A percentile compares a stretch with the other conserved stretches of the same genome.
Evolutionary conservation across 2,888 invertebrate genomes (phyloP).

Genomic region (Andrena trimmerana): DNA sequence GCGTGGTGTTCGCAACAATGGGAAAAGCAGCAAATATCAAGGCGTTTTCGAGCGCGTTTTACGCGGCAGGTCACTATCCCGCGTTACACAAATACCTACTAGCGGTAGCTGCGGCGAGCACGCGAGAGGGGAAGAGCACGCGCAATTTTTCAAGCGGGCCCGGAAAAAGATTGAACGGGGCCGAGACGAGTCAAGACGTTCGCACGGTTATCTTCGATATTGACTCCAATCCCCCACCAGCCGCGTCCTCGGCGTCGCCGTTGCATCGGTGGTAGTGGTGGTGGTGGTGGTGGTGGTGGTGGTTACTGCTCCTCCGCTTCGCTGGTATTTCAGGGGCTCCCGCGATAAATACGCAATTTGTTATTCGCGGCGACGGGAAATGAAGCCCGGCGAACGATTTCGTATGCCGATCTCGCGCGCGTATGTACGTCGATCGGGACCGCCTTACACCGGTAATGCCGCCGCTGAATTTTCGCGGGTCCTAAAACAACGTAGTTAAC

Average conservation of each 20-base stretch:
- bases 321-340: slow-evolving; percentile 11
- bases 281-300: slow-evolving; percentile 6
- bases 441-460: neutral
- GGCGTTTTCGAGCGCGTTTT: slow-evolving; percentile 30
- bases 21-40: slow-evolving; percentile 45
- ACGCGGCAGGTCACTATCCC: slow-evolving; percentile 50
- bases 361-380: slow-evolving; percentile 44
- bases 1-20: slow-evolving; percentile 48
- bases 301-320: slow-evolving; percentile 13
- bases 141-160: slow-evolving; percentile 41
- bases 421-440: neutral
- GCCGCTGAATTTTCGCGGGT: slow-evolving; percentile 20
- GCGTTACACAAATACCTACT: slow-evolving; percentile 36
- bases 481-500: neutral
- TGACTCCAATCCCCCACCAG: slow-evolving; percentile 44
- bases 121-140: slow-evolving; percentile 19
- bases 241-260: neutral
- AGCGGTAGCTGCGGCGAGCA: neutral
- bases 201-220: slow-evolving; percentile 67
- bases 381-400: slow-evolving; percentile 28
- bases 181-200: slow-evolving; percentile 57
- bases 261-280: slow-evolving; percentile 13
- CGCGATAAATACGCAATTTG: slow-evolving; percentile 55
- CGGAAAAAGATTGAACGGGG: slow-evolving; percentile 52
- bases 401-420: slow-evolving; percentile 29